phyloP scores from a whole-genome alignment of 53 echinoderm and acorn worm genomes.

The Hippasteria phrygiana region DNA sequence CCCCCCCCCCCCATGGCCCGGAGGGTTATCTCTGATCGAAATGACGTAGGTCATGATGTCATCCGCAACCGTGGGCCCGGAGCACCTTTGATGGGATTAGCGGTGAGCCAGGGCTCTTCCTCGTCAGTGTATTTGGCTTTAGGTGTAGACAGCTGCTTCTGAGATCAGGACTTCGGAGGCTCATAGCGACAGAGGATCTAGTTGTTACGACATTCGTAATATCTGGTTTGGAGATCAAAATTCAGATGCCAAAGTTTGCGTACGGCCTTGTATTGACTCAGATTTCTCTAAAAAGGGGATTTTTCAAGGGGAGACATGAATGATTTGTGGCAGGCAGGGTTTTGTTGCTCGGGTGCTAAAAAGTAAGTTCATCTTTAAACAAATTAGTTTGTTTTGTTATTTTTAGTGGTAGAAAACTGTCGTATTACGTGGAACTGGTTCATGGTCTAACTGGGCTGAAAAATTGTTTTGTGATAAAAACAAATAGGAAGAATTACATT shows the following conservation, averaged over 20 bases:
- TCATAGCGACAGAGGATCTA: not conserved
- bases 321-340: too few species aligned
- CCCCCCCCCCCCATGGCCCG: not conserved
- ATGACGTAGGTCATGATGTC: constrained; percentile 65
- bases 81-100: constrained; percentile 45
- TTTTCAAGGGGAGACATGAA: too few species aligned
- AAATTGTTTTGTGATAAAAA: too few species aligned
- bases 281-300: not conserved
- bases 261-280: not conserved
- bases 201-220: constrained; percentile 40
- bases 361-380: too few species aligned
- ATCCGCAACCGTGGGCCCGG: not conserved
- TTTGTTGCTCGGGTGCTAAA: too few species aligned
- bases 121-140: not conserved
- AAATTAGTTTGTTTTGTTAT: too few species aligned
- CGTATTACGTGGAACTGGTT: too few species aligned
- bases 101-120: not conserved
- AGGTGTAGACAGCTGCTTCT: not conserved
- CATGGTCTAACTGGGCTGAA: too few species aligned
- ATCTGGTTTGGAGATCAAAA: not conserved
- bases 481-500: too few species aligned
- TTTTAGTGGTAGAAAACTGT: too few species aligned
- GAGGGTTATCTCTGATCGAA: constrained; percentile 47
- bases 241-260: not conserved
- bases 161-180: not conserved